phyloP scores from a whole-genome alignment of 2,797 vertebrate genomes.

The Pseudochromis fuscus region DNA sequence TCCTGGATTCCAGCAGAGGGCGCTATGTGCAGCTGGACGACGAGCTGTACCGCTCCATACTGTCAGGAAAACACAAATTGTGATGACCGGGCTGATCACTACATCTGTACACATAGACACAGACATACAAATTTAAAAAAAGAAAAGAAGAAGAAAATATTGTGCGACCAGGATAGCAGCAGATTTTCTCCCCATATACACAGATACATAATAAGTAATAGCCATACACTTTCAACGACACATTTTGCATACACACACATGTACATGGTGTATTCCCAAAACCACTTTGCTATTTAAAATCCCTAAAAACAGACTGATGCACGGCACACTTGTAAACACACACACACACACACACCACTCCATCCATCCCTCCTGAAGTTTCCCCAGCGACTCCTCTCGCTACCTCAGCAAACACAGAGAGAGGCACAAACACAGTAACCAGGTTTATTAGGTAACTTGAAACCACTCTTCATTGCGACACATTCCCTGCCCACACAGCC shows the following conservation, averaged over 20 bases:
- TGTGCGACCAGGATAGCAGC: slow-evolving; percentile 51
- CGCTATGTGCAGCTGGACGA: slow-evolving; percentile 86
- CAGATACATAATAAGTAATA: slow-evolving; percentile 52
- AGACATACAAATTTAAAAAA: slow-evolving; percentile 24
- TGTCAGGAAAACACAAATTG: slow-evolving; percentile 92
- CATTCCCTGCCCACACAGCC: slow-evolving; percentile 30
- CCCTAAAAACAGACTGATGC: slow-evolving; percentile 37
- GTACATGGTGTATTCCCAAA: slow-evolving; percentile 24
- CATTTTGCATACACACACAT: slow-evolving; percentile 22
- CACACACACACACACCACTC: slow-evolving; percentile 38
- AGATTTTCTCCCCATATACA: slow-evolving; percentile 34
- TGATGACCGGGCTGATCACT: slow-evolving; percentile 76
- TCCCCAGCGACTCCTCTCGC: slow-evolving; percentile 68
- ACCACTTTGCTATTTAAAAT: slow-evolving; percentile 46
- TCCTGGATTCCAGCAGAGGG: slow-evolving; percentile 92
- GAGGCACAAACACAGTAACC: slow-evolving; percentile 63
- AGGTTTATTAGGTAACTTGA: slow-evolving; percentile 62
- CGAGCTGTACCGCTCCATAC: slow-evolving; percentile 87
- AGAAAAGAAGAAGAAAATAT: slow-evolving; percentile 32
- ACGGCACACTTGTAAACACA: slow-evolving; percentile 40
- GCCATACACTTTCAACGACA: slow-evolving; percentile 66
- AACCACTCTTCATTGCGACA: slow-evolving; percentile 42
- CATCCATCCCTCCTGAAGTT: slow-evolving; percentile 51
- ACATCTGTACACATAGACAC: slow-evolving; percentile 35
- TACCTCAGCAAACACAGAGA: slow-evolving; percentile 81